Conservation (phyloP, 1,140 invertebrate species). For the Aphidius ervi region DNA sequence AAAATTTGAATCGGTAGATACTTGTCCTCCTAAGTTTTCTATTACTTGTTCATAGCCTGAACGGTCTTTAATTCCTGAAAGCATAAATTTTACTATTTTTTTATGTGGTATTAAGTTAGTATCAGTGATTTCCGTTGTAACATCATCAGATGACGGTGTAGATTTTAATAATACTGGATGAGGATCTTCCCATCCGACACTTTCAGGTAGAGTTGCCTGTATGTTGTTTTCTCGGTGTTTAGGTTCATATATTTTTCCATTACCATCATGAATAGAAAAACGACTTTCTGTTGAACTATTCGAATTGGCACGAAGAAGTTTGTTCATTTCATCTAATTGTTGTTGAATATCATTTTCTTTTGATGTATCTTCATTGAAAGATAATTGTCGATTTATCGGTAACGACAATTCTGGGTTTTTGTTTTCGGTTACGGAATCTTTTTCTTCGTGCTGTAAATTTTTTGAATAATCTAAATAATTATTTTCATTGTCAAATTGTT, state of each 20-base stretch:
- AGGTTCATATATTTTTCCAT: constrained; percentile 27
- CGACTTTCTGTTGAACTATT: constrained; percentile 36
- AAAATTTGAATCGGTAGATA: constrained; percentile 59
- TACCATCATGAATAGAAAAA: constrained; percentile 34
- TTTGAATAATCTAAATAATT: neutral
- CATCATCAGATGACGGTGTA: neutral
- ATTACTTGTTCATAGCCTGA: constrained; percentile 55
- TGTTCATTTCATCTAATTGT: constrained; percentile 41
- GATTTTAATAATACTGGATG: neutral
- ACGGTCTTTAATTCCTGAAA: constrained; percentile 49
- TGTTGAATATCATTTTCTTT: constrained; percentile 35
- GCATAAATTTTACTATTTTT: constrained; percentile 41
- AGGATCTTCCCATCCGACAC: constrained; percentile 56
- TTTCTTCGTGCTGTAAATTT: neutral
- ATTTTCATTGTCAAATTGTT: neutral
- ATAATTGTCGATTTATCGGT: constrained; percentile 37
- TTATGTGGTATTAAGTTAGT: neutral
- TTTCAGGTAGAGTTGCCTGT: constrained; percentile 52
- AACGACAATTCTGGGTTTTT: neutral
- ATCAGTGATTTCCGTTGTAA: neutral
- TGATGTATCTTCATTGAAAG: constrained; percentile 33
- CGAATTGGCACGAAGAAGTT: constrained; percentile 38
- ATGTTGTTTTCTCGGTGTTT: constrained; percentile 34
- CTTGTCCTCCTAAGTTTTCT: constrained; percentile 62
- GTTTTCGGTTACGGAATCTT: neutral